Percentiles rank a stretch among this genome's conserved stretches.
Conservation (phyloP, 2,113 vertebrate genomes). For the Smithornis capensis region DNA sequence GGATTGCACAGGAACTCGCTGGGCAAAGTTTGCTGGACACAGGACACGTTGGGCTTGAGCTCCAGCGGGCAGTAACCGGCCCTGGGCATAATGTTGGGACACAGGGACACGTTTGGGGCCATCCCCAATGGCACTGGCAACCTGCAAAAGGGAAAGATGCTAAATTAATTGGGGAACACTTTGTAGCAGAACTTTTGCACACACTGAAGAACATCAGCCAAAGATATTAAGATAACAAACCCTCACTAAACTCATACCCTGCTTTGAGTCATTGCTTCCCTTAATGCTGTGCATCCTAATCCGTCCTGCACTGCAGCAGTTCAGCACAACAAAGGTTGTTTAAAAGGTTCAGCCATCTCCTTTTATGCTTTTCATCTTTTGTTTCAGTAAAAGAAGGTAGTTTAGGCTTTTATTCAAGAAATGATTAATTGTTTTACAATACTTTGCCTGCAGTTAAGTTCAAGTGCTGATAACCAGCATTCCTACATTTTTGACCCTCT, state of each 20-base stretch:
- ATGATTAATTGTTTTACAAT: background rate
- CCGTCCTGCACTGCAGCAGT: background rate
- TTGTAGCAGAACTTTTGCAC: background rate
- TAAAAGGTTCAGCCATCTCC: background rate
- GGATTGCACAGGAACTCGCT: slow-evolving; percentile 71
- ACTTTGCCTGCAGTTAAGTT: background rate
- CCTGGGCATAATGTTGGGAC: slow-evolving; percentile 57
- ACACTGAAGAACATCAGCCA: background rate
- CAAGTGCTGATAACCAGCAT: background rate
- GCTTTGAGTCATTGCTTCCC: background rate
- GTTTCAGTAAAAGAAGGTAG: background rate
- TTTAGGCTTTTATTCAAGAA: background rate
- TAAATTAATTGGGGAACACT: accelerated
- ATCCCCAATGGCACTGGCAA: background rate
- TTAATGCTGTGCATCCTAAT: background rate
- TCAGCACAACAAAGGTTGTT: background rate
- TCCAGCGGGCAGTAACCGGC: background rate
- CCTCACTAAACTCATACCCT: background rate
- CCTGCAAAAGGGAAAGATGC: slow-evolving; percentile 48
- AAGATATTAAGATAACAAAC: background rate
- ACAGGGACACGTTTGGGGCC: slow-evolving; percentile 83
- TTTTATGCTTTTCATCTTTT: background rate
- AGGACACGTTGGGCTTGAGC: slow-evolving; percentile 75
- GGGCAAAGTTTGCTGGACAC: slow-evolving; percentile 78
- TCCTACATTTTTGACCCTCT: background rate